Base-by-base conservation (phyloP, 1,140 invertebrate genomes). In the Sogatella furcifera region DNA sequence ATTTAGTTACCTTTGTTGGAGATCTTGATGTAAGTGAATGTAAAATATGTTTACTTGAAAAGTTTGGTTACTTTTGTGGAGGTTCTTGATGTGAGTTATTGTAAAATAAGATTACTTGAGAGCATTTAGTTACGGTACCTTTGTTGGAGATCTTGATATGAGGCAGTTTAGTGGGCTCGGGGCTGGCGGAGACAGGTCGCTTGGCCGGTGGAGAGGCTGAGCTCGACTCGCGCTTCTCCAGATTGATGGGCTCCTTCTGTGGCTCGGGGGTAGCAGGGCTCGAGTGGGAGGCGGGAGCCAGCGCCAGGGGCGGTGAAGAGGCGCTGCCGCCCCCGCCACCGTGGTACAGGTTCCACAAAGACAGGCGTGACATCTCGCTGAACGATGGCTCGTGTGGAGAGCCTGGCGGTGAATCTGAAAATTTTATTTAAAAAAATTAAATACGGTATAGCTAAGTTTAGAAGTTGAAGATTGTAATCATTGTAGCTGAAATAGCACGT, bases 71-170 rank as follows among this genome's bases (percentile, higher is more conserved):
- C n/a, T n/a, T n/a, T n/a, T n/a, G n/a, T n/a, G n/a, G n/a, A n/a
- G n/a, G n/a, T n/a, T n/a, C n/a, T n/a, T n/a, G n/a, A n/a, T n/a
- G n/a, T n/a, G n/a, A n/a, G n/a, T n/a, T n/a, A n/a, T n/a, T n/a
- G 6, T 28, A 28, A 28, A 2, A 28, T 28, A 28, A 28, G 2
- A 28, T 28, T 6, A 28, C 2, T 4, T 28, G 24, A 28, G 6
- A 28, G 24, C 6, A 4, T 28, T 6, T 28, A 28, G 34, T 38
- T 13, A 31, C 31, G 80, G 77, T 73, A 91, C 90, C 90, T 84
- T 89, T 80, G 64, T 87, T 91, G 62, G 88, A 85, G 66, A 95
- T 92, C 77, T 92, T 95, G 65, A 95, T 89, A 73, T 93, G 87
- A 2, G 34, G 34, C 34, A 38, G 34, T 10, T 38, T 38, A 60